Percentiles rank a stretch among this genome's conserved stretches.
Evolutionary conservation across 2,888 invertebrate species (phyloP).

Genomic region (Cantharis rufa): DNA sequence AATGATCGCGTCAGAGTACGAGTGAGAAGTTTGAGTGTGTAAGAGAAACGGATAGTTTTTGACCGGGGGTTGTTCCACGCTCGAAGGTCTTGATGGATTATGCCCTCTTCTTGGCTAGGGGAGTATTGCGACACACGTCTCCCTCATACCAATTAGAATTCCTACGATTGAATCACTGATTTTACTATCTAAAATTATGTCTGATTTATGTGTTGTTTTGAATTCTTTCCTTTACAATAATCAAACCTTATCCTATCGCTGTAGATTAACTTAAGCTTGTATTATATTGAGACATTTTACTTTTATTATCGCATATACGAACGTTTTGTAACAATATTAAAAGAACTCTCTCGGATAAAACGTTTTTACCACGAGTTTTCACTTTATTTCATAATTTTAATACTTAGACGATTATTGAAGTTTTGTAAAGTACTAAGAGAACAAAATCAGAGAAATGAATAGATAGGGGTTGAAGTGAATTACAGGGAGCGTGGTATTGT

Average conservation of each 20-base stretch:
- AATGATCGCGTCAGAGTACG: constrained; percentile 67
- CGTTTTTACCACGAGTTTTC: neutral
- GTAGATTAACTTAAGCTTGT: constrained; percentile 10
- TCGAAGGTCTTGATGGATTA: constrained; percentile 57
- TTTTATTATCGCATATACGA: neutral
- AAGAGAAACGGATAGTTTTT: constrained; percentile 67
- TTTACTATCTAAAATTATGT: constrained; percentile 43
- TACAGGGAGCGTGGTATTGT: constrained; percentile 58
- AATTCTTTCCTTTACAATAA: constrained; percentile 28
- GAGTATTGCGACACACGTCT: constrained; percentile 52
- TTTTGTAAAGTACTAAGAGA: constrained; percentile 44
- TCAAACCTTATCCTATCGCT: neutral
- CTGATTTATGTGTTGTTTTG: constrained; percentile 45
- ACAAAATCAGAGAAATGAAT: constrained; percentile 49
- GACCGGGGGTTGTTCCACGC: constrained; percentile 58
- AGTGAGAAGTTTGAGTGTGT: constrained; percentile 56
- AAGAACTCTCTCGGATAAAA: neutral
- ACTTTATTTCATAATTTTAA: constrained; percentile 32
- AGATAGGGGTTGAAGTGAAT: constrained; percentile 56
- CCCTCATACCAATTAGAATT: constrained; percentile 55
- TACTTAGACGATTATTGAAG: constrained; percentile 46
- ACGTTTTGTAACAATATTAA: neutral
- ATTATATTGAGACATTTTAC: constrained; percentile 5
- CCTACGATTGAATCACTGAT: constrained; percentile 55
- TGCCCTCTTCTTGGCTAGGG: constrained; percentile 57